Conservation (phyloP, 2,113 vertebrate species). For the Promerops cafer region DNA sequence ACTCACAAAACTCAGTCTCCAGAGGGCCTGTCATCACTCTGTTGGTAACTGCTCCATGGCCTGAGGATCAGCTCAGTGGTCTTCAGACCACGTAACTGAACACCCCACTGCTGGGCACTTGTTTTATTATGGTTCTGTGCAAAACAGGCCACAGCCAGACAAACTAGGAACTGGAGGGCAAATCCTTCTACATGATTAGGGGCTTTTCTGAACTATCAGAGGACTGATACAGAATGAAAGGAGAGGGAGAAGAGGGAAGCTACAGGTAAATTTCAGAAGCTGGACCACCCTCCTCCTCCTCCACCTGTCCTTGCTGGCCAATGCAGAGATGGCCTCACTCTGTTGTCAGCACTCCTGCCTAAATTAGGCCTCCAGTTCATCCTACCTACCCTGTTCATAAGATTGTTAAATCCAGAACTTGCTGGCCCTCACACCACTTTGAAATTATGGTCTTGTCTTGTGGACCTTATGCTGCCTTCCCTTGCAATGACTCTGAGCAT, state of each 20-base stretch:
- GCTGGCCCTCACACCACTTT: not conserved
- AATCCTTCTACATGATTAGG: not conserved
- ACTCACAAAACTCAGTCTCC: not conserved
- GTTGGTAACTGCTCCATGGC: rapidly evolving
- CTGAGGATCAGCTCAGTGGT: not conserved
- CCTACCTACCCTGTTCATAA: not conserved
- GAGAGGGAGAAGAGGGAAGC: not conserved
- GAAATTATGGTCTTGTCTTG: not conserved
- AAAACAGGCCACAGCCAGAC: not conserved
- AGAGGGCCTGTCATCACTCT: not conserved
- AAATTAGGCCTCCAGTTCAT: not conserved
- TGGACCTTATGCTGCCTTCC: not conserved
- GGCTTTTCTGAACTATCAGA: not conserved
- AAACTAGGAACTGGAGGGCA: not conserved
- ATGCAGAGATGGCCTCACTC: not conserved
- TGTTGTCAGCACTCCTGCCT: not conserved
- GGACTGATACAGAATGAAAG: not conserved
- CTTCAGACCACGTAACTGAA: rapidly evolving
- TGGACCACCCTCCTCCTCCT: not conserved
- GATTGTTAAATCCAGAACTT: not conserved
- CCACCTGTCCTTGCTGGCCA: not conserved
- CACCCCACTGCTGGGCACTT: not conserved
- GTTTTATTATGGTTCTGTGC: not conserved
- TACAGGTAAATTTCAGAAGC: not conserved
- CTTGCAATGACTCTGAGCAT: not conserved